Percentiles rank a stretch among this genome's conserved stretches.
These are phyloP conservation scores for Dinomys branickii DNA, from an alignment of 2,113 vertebrate species.

Conservation along the genomic window DNA sequence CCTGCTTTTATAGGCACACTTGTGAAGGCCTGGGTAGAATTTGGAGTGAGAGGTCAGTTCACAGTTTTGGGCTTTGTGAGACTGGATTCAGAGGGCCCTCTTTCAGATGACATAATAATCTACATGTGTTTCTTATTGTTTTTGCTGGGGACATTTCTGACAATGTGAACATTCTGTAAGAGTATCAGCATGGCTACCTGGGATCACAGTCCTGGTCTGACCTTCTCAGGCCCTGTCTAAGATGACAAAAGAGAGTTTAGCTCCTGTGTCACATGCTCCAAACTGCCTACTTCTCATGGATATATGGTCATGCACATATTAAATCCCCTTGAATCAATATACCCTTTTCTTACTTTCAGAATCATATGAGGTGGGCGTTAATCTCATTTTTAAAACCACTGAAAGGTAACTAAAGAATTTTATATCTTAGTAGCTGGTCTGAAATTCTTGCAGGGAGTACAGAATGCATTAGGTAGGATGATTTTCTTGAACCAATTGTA, in stretches of 20 bases:
- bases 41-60: too few relatives aligned
- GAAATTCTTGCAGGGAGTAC: neutral
- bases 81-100: neutral
- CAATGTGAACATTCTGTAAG: neutral
- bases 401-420: neutral
- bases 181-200: neutral
- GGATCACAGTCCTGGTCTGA: neutral
- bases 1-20: neutral
- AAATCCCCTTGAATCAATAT: neutral
- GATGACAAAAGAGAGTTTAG: neutral
- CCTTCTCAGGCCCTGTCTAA: neutral
- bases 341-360: neutral
- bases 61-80: neutral
- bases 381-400: neutral
- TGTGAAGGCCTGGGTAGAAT: neutral
- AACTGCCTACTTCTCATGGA: too few relatives aligned
- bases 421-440: neutral
- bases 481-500: neutral
- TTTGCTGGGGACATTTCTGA: neutral
- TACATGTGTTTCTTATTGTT: neutral
- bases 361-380: neutral
- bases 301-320: neutral
- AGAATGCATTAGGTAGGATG: neutral
- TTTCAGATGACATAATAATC: neutral
- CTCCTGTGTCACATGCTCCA: neutral